Percentiles rank a stretch among this genome's conserved stretches.
Evolutionary conservation across 2,113 vertebrate species (phyloP).

Genomic region (Calidris pugnax): DNA sequence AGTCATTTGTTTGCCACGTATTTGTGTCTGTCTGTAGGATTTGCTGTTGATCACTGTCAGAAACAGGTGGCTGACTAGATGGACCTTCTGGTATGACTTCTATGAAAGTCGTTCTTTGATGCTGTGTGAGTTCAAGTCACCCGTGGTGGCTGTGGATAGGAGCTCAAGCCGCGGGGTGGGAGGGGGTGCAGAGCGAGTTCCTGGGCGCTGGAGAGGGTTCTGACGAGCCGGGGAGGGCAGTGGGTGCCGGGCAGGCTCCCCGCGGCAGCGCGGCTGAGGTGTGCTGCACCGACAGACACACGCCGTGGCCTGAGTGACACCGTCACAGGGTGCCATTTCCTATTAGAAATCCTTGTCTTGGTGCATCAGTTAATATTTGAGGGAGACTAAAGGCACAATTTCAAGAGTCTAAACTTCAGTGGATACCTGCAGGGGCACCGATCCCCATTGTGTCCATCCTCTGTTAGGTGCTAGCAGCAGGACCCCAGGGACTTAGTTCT

Average conservation of each 20-base stretch:
- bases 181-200: neutral
- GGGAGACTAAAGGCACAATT: neutral
- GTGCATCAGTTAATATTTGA: neutral
- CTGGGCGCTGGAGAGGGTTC: neutral
- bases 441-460: neutral
- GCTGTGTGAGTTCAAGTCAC: neutral
- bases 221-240: neutral
- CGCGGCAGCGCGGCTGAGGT: neutral
- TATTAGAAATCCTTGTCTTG: neutral
- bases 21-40: neutral
- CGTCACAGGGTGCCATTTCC: neutral
- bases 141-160: neutral
- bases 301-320: neutral
- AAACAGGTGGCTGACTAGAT: neutral
- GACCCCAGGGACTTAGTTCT: neutral
- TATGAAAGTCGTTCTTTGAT: neutral
- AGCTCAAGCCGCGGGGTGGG: neutral
- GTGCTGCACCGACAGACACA: rapidly evolving
- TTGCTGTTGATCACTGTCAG: neutral
- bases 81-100: neutral
- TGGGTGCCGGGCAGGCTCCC: neutral
- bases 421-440: rapidly evolving
- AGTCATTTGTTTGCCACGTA: neutral
- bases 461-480: neutral
- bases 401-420: neutral